Conservation (phyloP, 2,797 vertebrate genomes). For the Epinephelus awoara region DNA sequence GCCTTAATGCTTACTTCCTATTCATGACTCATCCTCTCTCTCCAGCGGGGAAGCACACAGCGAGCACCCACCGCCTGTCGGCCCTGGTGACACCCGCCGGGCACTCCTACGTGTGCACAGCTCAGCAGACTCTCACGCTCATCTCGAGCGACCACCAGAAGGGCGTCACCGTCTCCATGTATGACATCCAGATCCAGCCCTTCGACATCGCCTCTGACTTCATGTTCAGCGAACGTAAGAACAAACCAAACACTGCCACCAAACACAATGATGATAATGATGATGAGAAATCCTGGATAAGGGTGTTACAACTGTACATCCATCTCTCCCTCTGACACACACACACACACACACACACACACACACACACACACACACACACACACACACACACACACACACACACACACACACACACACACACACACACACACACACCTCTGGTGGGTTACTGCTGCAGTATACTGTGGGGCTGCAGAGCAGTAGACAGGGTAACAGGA, state of each 20-base stretch:
- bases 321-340: slow-evolving; percentile 17
- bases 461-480: slow-evolving; percentile 51
- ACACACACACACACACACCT: slow-evolving; percentile 14
- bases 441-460: slow-evolving; percentile 66
- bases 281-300: slow-evolving; percentile 29
- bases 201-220: slow-evolving; percentile 96
- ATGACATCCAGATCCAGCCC: slow-evolving; percentile 94
- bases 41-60: slow-evolving; percentile 93
- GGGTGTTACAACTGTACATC: slow-evolving; percentile 30
- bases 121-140: slow-evolving; percentile 93
- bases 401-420: slow-evolving; percentile 7
- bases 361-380: not conserved
- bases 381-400: slow-evolving; percentile 10
- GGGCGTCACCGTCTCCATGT: slow-evolving; percentile 90
- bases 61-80: slow-evolving; percentile 91
- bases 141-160: slow-evolving; percentile 96
- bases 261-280: not conserved
- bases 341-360: slow-evolving; percentile 2
- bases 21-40: slow-evolving; percentile 13
- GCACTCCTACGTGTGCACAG: slow-evolving; percentile 91
- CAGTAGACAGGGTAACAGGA: slow-evolving; percentile 30
- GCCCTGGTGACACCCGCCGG: slow-evolving; percentile 94
- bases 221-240: slow-evolving; percentile 95
- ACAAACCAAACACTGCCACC: too few relatives aligned
- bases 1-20: not conserved